Evolutionary conservation across 2,113 vertebrate species (phyloP).

Genomic region (Pipa parva): DNA sequence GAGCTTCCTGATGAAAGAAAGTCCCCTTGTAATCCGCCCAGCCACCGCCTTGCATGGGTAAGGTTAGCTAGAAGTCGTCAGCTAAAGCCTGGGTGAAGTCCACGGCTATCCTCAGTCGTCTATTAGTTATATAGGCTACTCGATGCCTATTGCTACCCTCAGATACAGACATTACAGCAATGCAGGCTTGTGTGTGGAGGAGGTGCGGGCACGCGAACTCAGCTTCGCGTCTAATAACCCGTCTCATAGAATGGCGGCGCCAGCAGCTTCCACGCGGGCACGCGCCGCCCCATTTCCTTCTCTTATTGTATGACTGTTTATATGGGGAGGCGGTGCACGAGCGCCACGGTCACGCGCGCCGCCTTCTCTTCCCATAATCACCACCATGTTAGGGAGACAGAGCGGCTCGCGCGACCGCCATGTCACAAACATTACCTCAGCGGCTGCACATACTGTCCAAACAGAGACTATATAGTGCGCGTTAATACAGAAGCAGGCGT

Average conservation of each 20-base stretch:
- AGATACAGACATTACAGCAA: conserved; percentile 5
- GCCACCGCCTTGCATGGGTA: conserved; percentile 49
- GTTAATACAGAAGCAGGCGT: too few species aligned
- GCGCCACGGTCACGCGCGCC: conserved; percentile 52
- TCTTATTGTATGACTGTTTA: conserved; percentile 4
- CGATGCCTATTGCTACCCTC: conserved; percentile 5
- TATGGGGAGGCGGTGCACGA: not conserved
- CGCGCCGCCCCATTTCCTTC: conserved; percentile 40
- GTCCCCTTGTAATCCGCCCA: conserved; percentile 78
- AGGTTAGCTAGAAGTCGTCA: not conserved
- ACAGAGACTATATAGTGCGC: too few species aligned
- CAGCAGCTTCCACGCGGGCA: conserved; percentile 52
- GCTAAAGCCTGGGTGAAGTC: not conserved
- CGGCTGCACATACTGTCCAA: too few species aligned
- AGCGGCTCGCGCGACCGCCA: conserved; percentile 32
- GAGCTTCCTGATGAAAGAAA: conserved; percentile 79
- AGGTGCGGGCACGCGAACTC: conserved; percentile 46
- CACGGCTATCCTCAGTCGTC: too few species aligned
- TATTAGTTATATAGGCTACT: too few species aligned
- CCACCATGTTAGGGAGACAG: conserved; percentile 29
- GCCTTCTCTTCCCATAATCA: not conserved
- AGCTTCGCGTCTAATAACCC: conserved; percentile 49
- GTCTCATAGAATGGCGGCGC: conserved; percentile 36
- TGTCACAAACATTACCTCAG: conserved; percentile 43
- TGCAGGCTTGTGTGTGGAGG: conserved; percentile 57